Percentiles rank a stretch among this genome's conserved stretches.
Evolutionary conservation across 35 echinoderm and acorn worm species (phyloP).

Genomic region (Stichopus chloronotus): DNA sequence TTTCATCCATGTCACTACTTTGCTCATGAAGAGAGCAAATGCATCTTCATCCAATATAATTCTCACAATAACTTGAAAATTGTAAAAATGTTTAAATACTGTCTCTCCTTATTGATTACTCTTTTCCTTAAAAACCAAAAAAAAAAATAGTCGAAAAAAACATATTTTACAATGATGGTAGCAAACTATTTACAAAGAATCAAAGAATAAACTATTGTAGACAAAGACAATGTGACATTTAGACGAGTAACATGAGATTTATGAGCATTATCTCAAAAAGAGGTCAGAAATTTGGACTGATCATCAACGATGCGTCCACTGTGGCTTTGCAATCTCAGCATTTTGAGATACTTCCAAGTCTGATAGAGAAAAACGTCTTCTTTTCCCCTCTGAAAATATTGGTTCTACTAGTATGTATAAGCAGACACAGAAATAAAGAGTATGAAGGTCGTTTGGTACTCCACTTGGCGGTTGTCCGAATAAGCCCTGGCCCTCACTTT

Average conservation of each 20-base stretch:
- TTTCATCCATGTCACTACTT: no score
- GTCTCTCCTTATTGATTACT: background rate
- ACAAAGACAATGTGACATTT: background rate
- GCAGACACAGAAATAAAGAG: constrained; percentile 37
- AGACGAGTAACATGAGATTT: background rate
- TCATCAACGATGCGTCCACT: no score
- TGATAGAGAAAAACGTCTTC: no score
- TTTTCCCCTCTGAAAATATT: background rate
- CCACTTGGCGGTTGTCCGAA: constrained; percentile 1
- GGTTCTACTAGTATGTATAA: constrained; percentile 19
- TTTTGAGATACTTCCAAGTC: no score
- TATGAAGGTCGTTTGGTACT: constrained; percentile 42
- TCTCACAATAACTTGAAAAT: background rate
- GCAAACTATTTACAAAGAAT: background rate
- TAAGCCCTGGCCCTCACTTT: constrained; percentile 61
- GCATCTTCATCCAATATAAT: background rate
- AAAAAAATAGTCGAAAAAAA: background rate
- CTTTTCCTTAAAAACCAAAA: background rate
- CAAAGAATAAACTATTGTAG: background rate
- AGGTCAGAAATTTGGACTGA: no score
- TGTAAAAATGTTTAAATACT: constrained; percentile 13
- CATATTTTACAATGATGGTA: background rate
- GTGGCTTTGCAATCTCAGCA: no score
- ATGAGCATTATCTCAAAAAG: no score
- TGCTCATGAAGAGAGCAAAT: no score